These are phyloP conservation scores for Temnothorax curvispinosus DNA, from an alignment of 1,140 invertebrate species.

Conservation along the genomic window DNA sequence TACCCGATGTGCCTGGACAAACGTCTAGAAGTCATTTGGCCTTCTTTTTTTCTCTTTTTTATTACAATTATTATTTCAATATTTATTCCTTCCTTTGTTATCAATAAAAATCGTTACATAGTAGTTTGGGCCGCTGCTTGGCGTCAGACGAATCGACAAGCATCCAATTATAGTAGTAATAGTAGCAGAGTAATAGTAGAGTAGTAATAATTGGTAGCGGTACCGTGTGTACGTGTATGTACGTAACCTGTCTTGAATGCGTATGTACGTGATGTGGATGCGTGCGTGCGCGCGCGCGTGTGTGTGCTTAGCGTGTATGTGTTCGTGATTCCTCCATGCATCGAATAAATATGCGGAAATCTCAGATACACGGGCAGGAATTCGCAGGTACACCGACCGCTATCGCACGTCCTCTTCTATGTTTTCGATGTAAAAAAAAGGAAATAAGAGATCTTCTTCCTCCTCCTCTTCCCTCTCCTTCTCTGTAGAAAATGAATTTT, in stretches of 20 bases:
- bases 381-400: conserved; percentile 27
- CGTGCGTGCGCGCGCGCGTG: neutral
- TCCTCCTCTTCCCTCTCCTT: neutral
- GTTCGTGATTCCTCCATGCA: neutral
- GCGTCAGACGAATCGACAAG: conserved; percentile 70
- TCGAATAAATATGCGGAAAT: conserved; percentile 33
- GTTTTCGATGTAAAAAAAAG: neutral
- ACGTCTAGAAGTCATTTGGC: conserved; percentile 54
- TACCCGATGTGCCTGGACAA: conserved; percentile 48
- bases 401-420: neutral
- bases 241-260: neutral
- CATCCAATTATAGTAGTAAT: conserved; percentile 75
- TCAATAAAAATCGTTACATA: conserved; percentile 84
- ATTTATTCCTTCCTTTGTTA: conserved; percentile 81
- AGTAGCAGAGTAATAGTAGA: conserved; percentile 65
- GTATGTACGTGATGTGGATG: conserved; percentile 5
- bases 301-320: neutral
- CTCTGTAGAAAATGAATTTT: neutral
- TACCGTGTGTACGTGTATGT: conserved; percentile 57
- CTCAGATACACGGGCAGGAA: conserved; percentile 38
- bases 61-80: conserved; percentile 82
- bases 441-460: neutral
- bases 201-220: conserved; percentile 74
- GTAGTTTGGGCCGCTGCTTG: conserved; percentile 78
- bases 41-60: conserved; percentile 61